Evolutionary conservation across 2,113 vertebrate species (phyloP).

Genomic region (Apodemus speciosus): DNA sequence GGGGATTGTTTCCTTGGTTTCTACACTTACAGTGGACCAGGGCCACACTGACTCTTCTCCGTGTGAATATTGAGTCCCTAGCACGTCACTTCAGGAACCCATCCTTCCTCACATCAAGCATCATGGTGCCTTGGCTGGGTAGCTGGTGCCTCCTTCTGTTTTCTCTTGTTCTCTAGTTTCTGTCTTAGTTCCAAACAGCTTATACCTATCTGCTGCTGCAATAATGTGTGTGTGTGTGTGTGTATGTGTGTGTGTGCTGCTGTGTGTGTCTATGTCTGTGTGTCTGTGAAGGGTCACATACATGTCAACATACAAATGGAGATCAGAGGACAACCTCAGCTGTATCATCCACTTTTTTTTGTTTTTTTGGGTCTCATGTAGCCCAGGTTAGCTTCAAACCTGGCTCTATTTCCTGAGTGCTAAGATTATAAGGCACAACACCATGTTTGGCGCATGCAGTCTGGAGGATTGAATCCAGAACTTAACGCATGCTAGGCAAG

Average conservation of each 20-base stretch:
- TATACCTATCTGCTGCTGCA: neutral
- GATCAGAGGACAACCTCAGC: neutral
- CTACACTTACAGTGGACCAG: too few relatives aligned
- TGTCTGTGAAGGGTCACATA: neutral
- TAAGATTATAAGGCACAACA: neutral
- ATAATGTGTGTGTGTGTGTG: neutral
- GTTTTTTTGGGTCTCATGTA: neutral
- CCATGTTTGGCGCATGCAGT: too few relatives aligned
- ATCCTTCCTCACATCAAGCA: too few relatives aligned
- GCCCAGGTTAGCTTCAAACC: too few relatives aligned
- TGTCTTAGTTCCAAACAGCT: neutral
- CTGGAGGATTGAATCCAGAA: too few relatives aligned
- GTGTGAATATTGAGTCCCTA: fast-evolving
- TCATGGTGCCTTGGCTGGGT: too few relatives aligned
- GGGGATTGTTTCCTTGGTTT: neutral
- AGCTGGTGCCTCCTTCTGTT: neutral
- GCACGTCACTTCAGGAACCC: fast-evolving
- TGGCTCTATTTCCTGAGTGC: neutral
- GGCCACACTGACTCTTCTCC: neutral
- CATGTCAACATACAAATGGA: neutral
- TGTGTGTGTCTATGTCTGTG: neutral
- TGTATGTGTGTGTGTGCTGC: neutral
- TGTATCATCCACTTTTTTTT: neutral
- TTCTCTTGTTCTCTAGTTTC: neutral
- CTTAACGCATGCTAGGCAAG: neutral